phyloP scores from a whole-genome alignment of 1,140 invertebrate species.

The Magallana ariakensis region DNA sequence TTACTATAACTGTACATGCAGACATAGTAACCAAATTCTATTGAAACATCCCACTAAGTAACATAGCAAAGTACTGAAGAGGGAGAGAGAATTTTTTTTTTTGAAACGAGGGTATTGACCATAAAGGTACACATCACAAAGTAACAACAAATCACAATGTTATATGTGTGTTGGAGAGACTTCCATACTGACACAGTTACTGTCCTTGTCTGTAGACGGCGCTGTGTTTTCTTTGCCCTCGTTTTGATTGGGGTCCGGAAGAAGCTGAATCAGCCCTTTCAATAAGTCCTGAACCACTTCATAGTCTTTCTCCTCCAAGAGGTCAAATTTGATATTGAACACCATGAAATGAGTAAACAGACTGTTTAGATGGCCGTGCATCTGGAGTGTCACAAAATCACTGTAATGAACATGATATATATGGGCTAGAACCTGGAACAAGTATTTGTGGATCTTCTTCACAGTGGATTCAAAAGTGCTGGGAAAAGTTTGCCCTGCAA shows the following conservation, averaged over 20 bases:
- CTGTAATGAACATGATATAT: slow-evolving; percentile 98
- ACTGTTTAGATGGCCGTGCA: slow-evolving; percentile 95
- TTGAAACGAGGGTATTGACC: neutral
- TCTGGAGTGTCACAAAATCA: slow-evolving; percentile 93
- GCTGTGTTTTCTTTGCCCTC: slow-evolving; percentile 58
- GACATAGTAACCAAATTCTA: neutral
- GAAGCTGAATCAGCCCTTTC: slow-evolving; percentile 71
- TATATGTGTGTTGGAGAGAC: slow-evolving; percentile 26
- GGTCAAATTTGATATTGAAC: slow-evolving; percentile 90
- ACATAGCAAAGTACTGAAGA: neutral
- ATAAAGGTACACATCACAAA: slow-evolving; percentile 12
- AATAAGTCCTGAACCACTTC: slow-evolving; percentile 88
- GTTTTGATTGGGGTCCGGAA: slow-evolving; percentile 74
- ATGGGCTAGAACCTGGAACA: slow-evolving; percentile 98
- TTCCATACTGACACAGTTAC: slow-evolving; percentile 28
- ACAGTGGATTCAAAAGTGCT: slow-evolving; percentile 95
- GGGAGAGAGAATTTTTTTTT: neutral
- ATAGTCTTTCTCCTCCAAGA: slow-evolving; percentile 94
- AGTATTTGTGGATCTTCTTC: slow-evolving; percentile 95
- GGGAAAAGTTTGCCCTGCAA: slow-evolving; percentile 95
- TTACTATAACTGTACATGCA: too few species aligned
- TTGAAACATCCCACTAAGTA: neutral
- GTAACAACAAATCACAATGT: neutral
- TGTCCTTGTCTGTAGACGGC: slow-evolving; percentile 33
- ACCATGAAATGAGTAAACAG: slow-evolving; percentile 97